Conservation (phyloP, 2,113 vertebrate species). For the Suncus etruscus region DNA sequence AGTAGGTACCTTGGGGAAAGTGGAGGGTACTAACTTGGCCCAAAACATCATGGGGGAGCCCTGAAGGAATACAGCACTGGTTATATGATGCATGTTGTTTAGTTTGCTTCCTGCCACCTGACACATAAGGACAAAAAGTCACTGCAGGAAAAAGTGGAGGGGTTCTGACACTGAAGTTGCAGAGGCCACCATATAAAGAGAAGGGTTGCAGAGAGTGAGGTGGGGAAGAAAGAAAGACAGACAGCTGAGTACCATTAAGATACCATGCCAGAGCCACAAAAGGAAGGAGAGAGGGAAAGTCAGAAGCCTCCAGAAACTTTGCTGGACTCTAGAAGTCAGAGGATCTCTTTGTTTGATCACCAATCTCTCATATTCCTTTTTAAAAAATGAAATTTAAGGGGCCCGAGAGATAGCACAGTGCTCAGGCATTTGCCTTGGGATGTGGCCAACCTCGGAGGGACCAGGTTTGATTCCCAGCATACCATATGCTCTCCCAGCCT, state of each 20-base stretch:
- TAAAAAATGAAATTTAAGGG: not conserved
- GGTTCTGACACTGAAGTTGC: too few species aligned
- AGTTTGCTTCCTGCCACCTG: not conserved
- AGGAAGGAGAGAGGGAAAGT: too few species aligned
- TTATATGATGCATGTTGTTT: not conserved
- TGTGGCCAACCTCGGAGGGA: too few species aligned
- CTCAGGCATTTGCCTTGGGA: too few species aligned
- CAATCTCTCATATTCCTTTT: not conserved
- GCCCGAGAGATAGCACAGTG: too few species aligned
- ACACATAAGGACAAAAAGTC: accelerated
- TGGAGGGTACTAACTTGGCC: not conserved
- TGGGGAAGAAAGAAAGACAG: not conserved
- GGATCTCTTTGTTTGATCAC: not conserved
- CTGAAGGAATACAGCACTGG: not conserved
- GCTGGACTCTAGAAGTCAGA: not conserved
- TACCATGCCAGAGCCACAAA: too few species aligned
- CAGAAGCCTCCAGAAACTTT: not conserved
- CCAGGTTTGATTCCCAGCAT: too few species aligned
- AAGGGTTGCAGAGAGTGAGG: not conserved
- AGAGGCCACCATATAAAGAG: not conserved
- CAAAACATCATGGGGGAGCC: not conserved
- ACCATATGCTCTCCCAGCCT: too few species aligned
- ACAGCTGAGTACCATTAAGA: too few species aligned
- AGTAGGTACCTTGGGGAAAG: not conserved
- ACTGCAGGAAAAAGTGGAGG: not conserved